Conservation (phyloP, 2,113 vertebrate species). For the Delphinapterus leucas region DNA sequence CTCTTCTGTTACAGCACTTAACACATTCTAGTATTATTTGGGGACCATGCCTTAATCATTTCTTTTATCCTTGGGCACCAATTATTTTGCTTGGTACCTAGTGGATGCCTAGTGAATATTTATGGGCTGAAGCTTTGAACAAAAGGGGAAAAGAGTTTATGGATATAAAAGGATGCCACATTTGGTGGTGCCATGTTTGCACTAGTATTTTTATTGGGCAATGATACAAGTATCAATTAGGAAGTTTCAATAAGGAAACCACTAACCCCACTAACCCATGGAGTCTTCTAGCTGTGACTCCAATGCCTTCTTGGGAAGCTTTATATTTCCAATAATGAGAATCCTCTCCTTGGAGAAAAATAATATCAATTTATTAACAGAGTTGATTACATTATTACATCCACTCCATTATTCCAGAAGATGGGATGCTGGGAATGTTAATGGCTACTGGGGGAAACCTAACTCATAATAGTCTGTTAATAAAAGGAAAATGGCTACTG, state of each 20-base stretch:
- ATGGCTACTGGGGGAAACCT: conserved; percentile 39
- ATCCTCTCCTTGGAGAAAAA: conserved; percentile 59
- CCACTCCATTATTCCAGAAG: conserved; percentile 48
- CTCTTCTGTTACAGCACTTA: not conserved
- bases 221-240: not conserved
- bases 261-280: not conserved
- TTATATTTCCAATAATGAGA: conserved; percentile 46
- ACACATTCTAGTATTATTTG: not conserved
- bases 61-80: conserved; percentile 19
- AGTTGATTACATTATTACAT: conserved; percentile 50
- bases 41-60: not conserved
- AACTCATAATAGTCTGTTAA: conserved; percentile 6
- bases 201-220: not conserved
- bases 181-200: not conserved
- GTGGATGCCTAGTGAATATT: not conserved
- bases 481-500: conserved; percentile 41
- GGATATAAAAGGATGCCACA: not conserved
- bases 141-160: not conserved
- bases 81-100: not conserved
- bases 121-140: not conserved
- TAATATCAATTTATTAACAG: conserved; percentile 54
- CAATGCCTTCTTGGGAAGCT: conserved; percentile 25
- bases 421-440: conserved; percentile 43
- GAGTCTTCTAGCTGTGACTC: conserved; percentile 10
- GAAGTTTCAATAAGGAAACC: conserved; percentile 36